Percentiles rank a stretch among this genome's conserved stretches.
Evolutionary conservation across 2,113 vertebrate genomes (phyloP).

Genomic region (Megaceryle torquata): DNA sequence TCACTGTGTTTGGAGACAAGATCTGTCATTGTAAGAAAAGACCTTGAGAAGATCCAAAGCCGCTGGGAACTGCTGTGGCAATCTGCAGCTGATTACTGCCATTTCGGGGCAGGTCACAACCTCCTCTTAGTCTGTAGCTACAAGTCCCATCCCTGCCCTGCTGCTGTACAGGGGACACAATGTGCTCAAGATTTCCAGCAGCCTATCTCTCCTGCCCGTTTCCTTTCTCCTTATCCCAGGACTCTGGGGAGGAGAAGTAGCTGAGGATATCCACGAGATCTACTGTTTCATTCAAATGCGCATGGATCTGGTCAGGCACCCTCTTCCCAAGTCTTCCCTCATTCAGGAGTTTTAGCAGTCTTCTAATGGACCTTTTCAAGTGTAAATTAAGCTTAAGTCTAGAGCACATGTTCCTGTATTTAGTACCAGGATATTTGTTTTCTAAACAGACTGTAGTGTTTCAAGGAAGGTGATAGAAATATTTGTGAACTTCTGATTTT

Average conservation of each 20-base stretch:
- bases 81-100: neutral
- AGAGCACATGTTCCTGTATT: neutral
- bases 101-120: neutral
- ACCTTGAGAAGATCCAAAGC: neutral
- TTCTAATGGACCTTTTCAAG: neutral
- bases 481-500: conserved; percentile 5
- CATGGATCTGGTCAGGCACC: neutral
- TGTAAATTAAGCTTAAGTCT: neutral
- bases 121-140: neutral
- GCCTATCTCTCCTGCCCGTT: neutral
- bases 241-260: neutral
- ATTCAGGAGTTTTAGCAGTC: neutral
- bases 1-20: neutral
- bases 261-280: neutral
- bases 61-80: neutral
- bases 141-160: neutral
- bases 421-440: neutral
- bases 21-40: neutral
- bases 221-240: neutral
- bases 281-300: neutral
- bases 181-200: neutral
- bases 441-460: neutral
- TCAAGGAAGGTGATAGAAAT: conserved; percentile 19
- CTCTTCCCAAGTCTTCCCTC: neutral
- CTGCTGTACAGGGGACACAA: neutral